A percentile compares a stretch with the other conserved stretches of the same genome.
These are phyloP conservation scores for Theristus sp. DNA, from an alignment of 2,888 invertebrate species.

Conservation along the genomic window DNA sequence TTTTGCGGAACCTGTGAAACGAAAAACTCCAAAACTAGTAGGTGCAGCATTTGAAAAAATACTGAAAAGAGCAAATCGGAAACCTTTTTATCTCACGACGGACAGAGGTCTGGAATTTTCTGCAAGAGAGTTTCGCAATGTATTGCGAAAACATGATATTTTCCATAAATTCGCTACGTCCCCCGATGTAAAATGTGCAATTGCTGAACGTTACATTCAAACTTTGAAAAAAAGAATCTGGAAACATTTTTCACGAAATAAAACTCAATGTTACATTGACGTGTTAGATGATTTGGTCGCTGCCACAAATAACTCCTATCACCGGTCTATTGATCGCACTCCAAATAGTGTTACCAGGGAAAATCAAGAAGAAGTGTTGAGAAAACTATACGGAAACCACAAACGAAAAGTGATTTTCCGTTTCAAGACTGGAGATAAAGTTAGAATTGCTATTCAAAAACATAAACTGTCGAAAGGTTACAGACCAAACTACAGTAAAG, in stretches of 20 bases:
- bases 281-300: neutral
- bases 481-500: neutral
- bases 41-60: neutral
- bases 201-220: neutral
- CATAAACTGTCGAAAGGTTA: neutral
- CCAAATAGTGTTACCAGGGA: neutral
- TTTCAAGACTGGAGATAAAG: conserved; percentile 1
- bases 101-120: neutral
- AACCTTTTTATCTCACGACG: neutral
- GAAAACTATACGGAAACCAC: neutral
- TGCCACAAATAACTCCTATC: neutral
- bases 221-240: neutral
- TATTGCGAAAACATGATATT: neutral
- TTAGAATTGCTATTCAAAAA: neutral
- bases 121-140: neutral
- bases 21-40: neutral
- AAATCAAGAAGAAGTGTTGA: neutral
- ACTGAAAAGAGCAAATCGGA: neutral
- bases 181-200: neutral
- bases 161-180: neutral
- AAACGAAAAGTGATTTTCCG: too few species aligned
- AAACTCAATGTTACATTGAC: neutral
- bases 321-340: neutral
- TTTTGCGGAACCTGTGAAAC: neutral
- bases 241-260: neutral